A percentile compares a stretch with the other conserved stretches of the same genome.
These are phyloP conservation scores for Ormyrus labotus DNA, from an alignment of 2,888 invertebrate species.

Conservation along the genomic window DNA sequence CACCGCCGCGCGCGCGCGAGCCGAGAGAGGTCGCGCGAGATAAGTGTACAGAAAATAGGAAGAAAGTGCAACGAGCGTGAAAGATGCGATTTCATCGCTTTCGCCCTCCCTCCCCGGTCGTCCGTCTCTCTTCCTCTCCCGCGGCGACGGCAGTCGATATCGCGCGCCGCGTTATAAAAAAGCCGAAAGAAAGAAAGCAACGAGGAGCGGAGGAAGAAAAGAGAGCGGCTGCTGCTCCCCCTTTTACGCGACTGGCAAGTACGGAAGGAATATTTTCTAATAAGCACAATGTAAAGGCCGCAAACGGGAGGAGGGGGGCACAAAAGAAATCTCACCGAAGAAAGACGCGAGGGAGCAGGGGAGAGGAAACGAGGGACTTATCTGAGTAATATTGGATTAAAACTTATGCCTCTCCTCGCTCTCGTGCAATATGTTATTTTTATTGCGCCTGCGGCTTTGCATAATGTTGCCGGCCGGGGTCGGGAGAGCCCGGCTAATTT, in stretches of 20 bases:
- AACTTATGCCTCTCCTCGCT: slow-evolving; percentile 74
- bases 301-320: slow-evolving; percentile 61
- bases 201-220: slow-evolving; percentile 33
- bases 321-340: slow-evolving; percentile 73
- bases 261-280: slow-evolving; percentile 73
- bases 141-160: slow-evolving; percentile 26
- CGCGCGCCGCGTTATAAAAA: slow-evolving; percentile 40
- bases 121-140: slow-evolving; percentile 46
- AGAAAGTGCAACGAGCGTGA: slow-evolving; percentile 61
- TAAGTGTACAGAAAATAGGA: slow-evolving; percentile 57
- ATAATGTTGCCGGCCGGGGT: slow-evolving; percentile 69
- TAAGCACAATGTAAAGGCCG: slow-evolving; percentile 74
- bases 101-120: slow-evolving; percentile 38
- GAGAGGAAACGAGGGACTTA: slow-evolving; percentile 66
- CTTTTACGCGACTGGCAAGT: slow-evolving; percentile 53
- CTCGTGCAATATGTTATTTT: slow-evolving; percentile 75
- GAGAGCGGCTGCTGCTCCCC: slow-evolving; percentile 42
- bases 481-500: slow-evolving; percentile 69
- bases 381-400: slow-evolving; percentile 76
- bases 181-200: slow-evolving; percentile 25
- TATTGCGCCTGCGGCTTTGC: slow-evolving; percentile 75
- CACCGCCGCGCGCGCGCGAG: not conserved
- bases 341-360: slow-evolving; percentile 31
- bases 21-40: slow-evolving; percentile 31
- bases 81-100: slow-evolving; percentile 59